Conservation (phyloP, 2,113 vertebrate genomes). For the Halcyon malimbica region DNA sequence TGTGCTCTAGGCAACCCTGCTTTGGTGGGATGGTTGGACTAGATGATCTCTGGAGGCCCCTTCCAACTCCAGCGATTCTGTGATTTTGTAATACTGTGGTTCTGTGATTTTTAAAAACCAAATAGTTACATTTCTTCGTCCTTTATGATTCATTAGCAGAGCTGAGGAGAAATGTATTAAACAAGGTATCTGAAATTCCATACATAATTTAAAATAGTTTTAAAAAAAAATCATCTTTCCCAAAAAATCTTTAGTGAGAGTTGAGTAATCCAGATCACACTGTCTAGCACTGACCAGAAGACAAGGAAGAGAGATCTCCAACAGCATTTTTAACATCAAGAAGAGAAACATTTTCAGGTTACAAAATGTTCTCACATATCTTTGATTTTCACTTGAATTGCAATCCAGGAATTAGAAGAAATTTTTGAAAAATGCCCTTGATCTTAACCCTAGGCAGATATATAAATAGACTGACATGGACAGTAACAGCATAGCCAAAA, state of each 20-base stretch:
- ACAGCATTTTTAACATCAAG: slow-evolving; percentile 69
- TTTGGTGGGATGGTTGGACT: too few species aligned
- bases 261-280: slow-evolving; percentile 61
- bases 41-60: too few species aligned
- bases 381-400: slow-evolving; percentile 77
- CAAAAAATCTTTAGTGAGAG: slow-evolving; percentile 31
- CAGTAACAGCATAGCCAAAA: slow-evolving; percentile 41
- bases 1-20: too few species aligned
- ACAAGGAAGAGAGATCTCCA: slow-evolving; percentile 65
- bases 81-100: too few species aligned
- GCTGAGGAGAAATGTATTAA: slow-evolving; percentile 54
- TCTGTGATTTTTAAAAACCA: background rate
- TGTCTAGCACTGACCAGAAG: slow-evolving; percentile 50
- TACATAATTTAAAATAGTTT: background rate
- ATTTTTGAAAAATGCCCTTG: slow-evolving; percentile 63
- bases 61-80: too few species aligned
- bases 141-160: slow-evolving; percentile 49
- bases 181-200: slow-evolving; percentile 40
- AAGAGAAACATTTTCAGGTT: slow-evolving; percentile 66
- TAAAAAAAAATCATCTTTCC: background rate
- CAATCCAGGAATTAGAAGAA: slow-evolving; percentile 74
- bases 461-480: slow-evolving; percentile 67
- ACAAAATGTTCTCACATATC: slow-evolving; percentile 61
- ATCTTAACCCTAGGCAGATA: slow-evolving; percentile 69
- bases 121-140: slow-evolving; percentile 20